Conservation (phyloP, 2,888 invertebrate genomes). For the Gerris lacustris region DNA sequence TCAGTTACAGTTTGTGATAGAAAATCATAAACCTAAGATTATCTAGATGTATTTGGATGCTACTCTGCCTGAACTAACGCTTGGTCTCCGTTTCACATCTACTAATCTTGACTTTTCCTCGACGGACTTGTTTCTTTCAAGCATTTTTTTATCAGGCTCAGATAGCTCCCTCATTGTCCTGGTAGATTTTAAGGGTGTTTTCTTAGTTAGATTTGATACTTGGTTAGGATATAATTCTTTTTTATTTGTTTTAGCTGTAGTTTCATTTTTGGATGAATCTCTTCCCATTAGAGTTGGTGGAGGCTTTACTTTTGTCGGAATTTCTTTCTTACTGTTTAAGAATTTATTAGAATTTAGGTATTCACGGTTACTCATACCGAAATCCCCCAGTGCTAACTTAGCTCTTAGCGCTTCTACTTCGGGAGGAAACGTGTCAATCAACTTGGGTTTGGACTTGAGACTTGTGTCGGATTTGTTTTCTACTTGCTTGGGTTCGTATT, state of each 20-base stretch:
- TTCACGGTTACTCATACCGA: not conserved
- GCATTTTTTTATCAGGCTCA: not conserved
- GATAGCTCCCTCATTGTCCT: not conserved
- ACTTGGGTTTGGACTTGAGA: not conserved
- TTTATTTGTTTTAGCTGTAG: too few species aligned
- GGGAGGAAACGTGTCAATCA: not conserved
- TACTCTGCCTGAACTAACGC: not conserved
- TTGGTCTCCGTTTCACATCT: not conserved
- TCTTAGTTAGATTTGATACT: not conserved
- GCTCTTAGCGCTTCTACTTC: not conserved
- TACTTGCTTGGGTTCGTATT: not conserved
- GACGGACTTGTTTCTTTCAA: not conserved
- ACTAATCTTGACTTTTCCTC: not conserved
- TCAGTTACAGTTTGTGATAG: not conserved
- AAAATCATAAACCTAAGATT: not conserved
- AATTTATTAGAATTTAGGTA: not conserved
- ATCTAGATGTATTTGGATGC: not conserved
- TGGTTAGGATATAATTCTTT: not conserved
- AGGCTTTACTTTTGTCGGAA: not conserved
- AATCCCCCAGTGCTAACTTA: not conserved
- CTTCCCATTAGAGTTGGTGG: not conserved
- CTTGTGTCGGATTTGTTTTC: not conserved
- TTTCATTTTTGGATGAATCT: not conserved
- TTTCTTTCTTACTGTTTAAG: not conserved
- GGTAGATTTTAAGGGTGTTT: not conserved